These are phyloP conservation scores for Cephalopterus ornatus DNA, from an alignment of 2,113 vertebrate species.

Conservation along the genomic window DNA sequence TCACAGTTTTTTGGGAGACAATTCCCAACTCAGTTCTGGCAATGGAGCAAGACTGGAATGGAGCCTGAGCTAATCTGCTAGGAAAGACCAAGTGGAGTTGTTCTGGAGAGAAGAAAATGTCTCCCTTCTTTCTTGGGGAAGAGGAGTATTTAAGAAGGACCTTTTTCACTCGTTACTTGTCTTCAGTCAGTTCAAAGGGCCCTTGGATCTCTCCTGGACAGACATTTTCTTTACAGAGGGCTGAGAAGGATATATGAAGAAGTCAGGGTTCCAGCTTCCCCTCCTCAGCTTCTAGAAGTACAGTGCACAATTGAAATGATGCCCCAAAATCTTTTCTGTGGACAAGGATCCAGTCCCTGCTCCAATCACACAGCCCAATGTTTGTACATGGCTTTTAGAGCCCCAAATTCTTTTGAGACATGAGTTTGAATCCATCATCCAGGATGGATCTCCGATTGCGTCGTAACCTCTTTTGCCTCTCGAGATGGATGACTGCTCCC, in stretches of 20 bases:
- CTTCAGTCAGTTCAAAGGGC: not conserved
- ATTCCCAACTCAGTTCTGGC: not conserved
- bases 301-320: not conserved
- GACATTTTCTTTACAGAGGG: not conserved
- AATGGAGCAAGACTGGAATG: not conserved
- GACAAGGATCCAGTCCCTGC: not conserved
- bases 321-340: not conserved
- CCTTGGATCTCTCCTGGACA: not conserved
- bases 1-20: not conserved
- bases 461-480: slow-evolving; percentile 63
- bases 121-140: not conserved
- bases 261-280: not conserved
- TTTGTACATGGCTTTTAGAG: not conserved
- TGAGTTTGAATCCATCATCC: slow-evolving; percentile 76
- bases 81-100: not conserved
- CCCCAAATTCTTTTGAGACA: slow-evolving; percentile 53
- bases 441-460: slow-evolving; percentile 77
- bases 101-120: not conserved
- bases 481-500: slow-evolving; percentile 52
- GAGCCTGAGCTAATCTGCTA: not conserved
- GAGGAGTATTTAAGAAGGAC: not conserved
- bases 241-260: not conserved
- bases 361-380: not conserved
- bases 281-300: not conserved
- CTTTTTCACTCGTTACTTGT: not conserved